These are phyloP conservation scores for Amorpha juglandis DNA, from an alignment of 2,888 invertebrate species.

Conservation along the genomic window DNA sequence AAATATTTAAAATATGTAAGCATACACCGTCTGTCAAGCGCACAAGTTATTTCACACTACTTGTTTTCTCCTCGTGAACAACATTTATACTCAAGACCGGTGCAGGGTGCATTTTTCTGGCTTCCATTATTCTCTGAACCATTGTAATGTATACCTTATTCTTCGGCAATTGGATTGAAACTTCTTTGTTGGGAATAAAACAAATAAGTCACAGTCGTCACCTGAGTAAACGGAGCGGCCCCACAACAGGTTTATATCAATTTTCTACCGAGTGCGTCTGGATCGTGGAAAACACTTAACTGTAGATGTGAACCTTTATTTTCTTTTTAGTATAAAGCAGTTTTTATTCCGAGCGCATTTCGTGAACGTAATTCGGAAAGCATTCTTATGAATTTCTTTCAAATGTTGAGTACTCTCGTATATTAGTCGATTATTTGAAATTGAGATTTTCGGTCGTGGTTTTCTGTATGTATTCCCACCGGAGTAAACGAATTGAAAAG, in stretches of 20 bases:
- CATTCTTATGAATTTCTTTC: constrained; percentile 31
- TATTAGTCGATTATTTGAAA: constrained; percentile 14
- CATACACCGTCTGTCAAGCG: constrained; percentile 48
- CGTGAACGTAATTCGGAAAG: constrained; percentile 38
- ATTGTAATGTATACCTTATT: constrained; percentile 48
- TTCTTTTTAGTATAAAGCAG: constrained; percentile 51
- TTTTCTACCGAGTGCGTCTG: constrained; percentile 81
- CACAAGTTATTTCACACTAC: constrained; percentile 62
- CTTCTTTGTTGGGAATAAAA: constrained; percentile 48
- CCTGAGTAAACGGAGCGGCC: constrained; percentile 71
- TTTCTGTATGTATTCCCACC: constrained; percentile 3
- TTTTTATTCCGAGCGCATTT: constrained; percentile 37
- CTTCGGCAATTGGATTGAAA: constrained; percentile 41
- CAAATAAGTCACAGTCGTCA: constrained; percentile 73
- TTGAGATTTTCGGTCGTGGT: constrained; percentile 12
- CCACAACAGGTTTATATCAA: constrained; percentile 82
- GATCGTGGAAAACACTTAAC: constrained; percentile 74
- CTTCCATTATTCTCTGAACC: constrained; percentile 52
- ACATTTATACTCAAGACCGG: constrained; percentile 70
- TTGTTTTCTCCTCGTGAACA: constrained; percentile 65
- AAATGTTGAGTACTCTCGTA: constrained; percentile 23
- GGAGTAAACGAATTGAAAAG: constrained; percentile 19
- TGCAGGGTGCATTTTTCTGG: constrained; percentile 71
- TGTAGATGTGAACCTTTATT: constrained; percentile 58
- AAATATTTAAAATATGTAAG: constrained; percentile 62